Base-by-base conservation (phyloP, 2,113 vertebrate genomes). In the Hippocampus guttulatus region DNA sequence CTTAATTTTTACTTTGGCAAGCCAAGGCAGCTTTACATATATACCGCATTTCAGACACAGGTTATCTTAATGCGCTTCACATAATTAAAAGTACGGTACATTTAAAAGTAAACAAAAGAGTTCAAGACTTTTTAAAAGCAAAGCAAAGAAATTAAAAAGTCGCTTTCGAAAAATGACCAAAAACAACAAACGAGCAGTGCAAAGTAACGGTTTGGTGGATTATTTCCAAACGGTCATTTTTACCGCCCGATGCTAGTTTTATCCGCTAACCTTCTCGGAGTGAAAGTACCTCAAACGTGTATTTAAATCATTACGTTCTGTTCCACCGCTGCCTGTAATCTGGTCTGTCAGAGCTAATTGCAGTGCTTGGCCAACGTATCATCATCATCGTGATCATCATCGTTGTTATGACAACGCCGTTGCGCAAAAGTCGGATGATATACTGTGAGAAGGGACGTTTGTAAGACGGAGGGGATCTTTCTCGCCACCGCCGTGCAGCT, bases 371-470 rank as follows among this genome's bases (percentile, higher is more conserved):
- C 75, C 78, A 86, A 70, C 73, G 76, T 68, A 78, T 68, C 81
- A 79, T 90, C 84, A 81, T 49, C 63, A 3, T 80, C 75, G 47
- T 60, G 68, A 49, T 69, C 74, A 27, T 58, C 27, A 0, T 61
- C 58, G 27, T 61, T 30, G 27, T 61, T 8, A 16, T 30, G 57
- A 16, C 84, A 87, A 81, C 81, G 81, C 57, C 73, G 68, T 58
- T 85, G 68, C 71, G 21, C 51, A 76, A 78, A 58, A 25, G 25
- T 51, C 40, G 67, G 69, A 83, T 86, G 86, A 92, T 89, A 80
- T 88, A 90, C 86, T 83, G 88, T 90, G 88, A 85, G 88, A 91
- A 92, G 79, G 71, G 69, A 64, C 68, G 43, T 78, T 84, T 86
- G 79, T 78, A 78, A 30, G 61, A 49, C 74, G 40, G 71, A 82